Evolutionary conservation across 2,797 vertebrate species (phyloP).

Genomic region (Falco cherrug): DNA sequence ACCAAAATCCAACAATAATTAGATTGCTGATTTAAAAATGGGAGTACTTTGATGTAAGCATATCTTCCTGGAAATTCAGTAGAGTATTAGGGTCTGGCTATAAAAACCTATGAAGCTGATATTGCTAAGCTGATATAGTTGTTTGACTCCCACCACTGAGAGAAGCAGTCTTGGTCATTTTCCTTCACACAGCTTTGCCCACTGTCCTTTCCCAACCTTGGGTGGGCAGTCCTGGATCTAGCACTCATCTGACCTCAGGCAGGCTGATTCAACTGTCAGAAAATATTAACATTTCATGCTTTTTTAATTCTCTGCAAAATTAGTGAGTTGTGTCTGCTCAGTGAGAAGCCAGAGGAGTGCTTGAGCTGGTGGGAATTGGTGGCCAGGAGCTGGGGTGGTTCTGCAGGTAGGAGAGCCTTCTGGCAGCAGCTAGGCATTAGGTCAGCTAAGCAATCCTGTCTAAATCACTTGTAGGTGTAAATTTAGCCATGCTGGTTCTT

Average conservation of each 20-base stretch:
- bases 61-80: neutral
- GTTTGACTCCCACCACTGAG: neutral
- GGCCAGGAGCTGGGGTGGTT: neutral
- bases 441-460: neutral
- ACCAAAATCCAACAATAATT: neutral
- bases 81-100: neutral
- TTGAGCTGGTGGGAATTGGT: neutral
- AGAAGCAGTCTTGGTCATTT: neutral
- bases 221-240: fast-evolving
- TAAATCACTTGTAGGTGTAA: neutral
- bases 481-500: neutral
- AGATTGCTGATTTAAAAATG: neutral
- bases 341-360: neutral
- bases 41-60: neutral
- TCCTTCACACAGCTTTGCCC: neutral
- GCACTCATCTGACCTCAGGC: neutral
- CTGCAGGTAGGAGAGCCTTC: neutral
- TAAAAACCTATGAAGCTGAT: neutral
- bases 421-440: neutral
- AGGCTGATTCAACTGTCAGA: neutral
- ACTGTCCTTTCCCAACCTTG: neutral
- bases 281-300: neutral
- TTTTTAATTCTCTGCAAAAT: neutral
- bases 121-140: neutral
- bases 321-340: neutral